Evolutionary conservation across 2,888 invertebrate genomes (phyloP).

Genomic region (Parapristionchus giblindavisi): DNA sequence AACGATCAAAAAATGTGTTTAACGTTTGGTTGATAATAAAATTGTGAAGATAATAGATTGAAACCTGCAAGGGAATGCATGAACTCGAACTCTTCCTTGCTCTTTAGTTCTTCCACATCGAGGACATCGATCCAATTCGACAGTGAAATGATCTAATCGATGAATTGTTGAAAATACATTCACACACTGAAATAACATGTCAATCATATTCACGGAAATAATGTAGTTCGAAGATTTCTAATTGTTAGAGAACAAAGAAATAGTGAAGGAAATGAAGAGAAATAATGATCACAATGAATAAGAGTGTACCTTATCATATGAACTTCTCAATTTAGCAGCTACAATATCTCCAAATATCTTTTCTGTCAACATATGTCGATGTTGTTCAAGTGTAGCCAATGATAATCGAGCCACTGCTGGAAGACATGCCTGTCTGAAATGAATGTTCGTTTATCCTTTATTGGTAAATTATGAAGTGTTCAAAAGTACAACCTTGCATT

Average conservation of each 20-base stretch:
- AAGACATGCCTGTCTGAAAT: conserved; percentile 41
- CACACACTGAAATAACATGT: conserved; percentile 63
- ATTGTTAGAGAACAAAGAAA: too few relatives aligned
- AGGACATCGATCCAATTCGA: conserved; percentile 64
- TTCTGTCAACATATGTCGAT: conserved; percentile 67
- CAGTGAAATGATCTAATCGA: conserved; percentile 65
- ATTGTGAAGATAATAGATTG: too few relatives aligned
- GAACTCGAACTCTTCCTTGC: conserved; percentile 59
- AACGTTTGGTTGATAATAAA: too few relatives aligned
- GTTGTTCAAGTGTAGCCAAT: conserved; percentile 61
- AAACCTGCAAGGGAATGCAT: conserved; percentile 66
- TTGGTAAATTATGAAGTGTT: neutral
- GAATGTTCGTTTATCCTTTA: neutral
- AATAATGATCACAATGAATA: too few relatives aligned
- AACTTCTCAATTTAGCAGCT: conserved; percentile 65
- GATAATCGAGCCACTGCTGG: conserved; percentile 63
- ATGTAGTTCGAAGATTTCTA: too few relatives aligned
- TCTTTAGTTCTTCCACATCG: conserved; percentile 63
- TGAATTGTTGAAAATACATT: conserved; percentile 67
- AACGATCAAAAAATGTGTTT: too few relatives aligned
- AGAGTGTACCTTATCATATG: conserved; percentile 67
- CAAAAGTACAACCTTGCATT: conserved; percentile 39
- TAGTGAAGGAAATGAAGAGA: neutral
- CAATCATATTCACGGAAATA: too few relatives aligned
- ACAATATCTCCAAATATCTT: conserved; percentile 61